Conservation (phyloP, 2,113 vertebrate species). For the Phycodurus eques region DNA sequence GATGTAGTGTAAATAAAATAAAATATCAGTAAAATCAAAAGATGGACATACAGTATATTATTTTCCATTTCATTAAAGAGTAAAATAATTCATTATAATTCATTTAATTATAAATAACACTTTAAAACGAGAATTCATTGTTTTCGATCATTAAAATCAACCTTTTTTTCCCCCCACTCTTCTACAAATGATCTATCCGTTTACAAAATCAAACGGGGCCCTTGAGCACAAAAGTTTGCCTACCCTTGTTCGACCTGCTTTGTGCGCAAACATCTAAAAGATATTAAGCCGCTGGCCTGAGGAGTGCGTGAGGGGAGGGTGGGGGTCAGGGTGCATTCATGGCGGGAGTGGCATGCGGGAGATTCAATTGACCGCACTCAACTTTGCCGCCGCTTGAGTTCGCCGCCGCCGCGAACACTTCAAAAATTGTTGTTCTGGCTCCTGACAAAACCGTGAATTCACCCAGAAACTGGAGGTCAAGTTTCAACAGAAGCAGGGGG, state of each 20-base stretch:
- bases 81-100: too few relatives aligned
- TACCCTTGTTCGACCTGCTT: not conserved
- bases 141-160: not conserved
- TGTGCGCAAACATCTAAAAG: conserved; percentile 30
- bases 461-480: conserved; percentile 68
- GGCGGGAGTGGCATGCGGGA: conserved; percentile 40
- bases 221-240: not conserved
- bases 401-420: conserved; percentile 45
- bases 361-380: conserved; percentile 65
- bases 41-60: too few relatives aligned
- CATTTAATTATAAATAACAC: too few relatives aligned
- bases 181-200: not conserved
- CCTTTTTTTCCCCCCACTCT: not conserved
- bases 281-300: conserved; percentile 14
- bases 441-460: conserved; percentile 69
- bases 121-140: too few relatives aligned
- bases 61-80: too few relatives aligned
- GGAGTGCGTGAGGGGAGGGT: conserved; percentile 3
- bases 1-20: too few relatives aligned
- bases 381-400: conserved; percentile 57
- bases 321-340: conserved; percentile 14
- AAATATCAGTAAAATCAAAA: too few relatives aligned
- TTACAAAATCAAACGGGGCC: not conserved
- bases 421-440: conserved; percentile 58
- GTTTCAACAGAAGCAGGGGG: conserved; percentile 42